These are phyloP conservation scores for Orientallactaga bullata DNA, from an alignment of 2,113 vertebrate genomes.

Conservation along the genomic window DNA sequence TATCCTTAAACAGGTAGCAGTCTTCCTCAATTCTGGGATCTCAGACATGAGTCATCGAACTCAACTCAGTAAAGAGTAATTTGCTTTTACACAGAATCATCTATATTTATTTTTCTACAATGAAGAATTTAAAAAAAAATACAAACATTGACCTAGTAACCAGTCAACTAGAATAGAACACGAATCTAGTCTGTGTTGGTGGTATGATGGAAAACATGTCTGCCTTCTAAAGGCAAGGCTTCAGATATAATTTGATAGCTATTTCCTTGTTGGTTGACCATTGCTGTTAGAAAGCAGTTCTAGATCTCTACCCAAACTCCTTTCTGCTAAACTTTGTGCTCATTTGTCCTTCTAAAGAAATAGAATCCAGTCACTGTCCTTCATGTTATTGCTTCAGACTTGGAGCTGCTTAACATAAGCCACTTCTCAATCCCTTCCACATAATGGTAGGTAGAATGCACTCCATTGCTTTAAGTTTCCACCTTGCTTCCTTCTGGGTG, in stretches of 20 bases:
- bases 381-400: not conserved
- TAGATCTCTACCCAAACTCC: not conserved
- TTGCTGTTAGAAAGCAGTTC: not conserved
- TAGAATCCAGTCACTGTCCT: not conserved
- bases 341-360: constrained; percentile 11
- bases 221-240: not conserved
- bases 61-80: too few species aligned
- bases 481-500: not conserved
- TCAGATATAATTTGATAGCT: not conserved
- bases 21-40: too few species aligned
- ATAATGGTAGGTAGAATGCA: not conserved
- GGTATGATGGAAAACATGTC: too few species aligned
- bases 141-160: not conserved
- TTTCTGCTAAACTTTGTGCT: not conserved
- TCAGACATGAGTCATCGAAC: too few species aligned
- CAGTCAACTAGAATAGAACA: not conserved
- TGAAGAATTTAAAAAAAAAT: not conserved
- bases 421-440: not conserved
- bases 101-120: constrained; percentile 14
- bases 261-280: not conserved
- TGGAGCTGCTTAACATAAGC: not conserved
- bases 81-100: too few species aligned
- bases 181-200: too few species aligned
- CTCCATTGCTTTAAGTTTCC: not conserved
- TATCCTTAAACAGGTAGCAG: too few species aligned